These are phyloP conservation scores for Linnaemya vulpina DNA, from an alignment of 2,888 invertebrate genomes.

Conservation along the genomic window DNA sequence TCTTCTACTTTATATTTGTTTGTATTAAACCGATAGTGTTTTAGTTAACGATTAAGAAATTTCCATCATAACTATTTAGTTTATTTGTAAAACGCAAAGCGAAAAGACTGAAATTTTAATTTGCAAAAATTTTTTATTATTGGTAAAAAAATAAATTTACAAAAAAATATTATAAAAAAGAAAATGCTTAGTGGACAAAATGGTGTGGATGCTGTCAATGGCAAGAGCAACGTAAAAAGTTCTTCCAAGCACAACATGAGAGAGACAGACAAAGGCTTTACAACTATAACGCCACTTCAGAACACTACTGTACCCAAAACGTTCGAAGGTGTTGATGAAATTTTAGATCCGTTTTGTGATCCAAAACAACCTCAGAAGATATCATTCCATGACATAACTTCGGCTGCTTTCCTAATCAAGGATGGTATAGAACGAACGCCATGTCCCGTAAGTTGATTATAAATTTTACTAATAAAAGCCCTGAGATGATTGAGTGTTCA, in stretches of 20 bases:
- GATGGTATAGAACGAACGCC: slow-evolving; percentile 92
- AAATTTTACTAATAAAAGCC: not conserved
- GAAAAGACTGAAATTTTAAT: slow-evolving; percentile 14
- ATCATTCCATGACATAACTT: slow-evolving; percentile 93
- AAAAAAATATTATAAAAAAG: slow-evolving; percentile 34
- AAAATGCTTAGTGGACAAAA: slow-evolving; percentile 58
- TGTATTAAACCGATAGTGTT: slow-evolving; percentile 52
- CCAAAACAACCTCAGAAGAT: slow-evolving; percentile 88
- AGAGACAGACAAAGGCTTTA: slow-evolving; percentile 48
- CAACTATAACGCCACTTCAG: slow-evolving; percentile 47
- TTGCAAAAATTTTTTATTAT: not conserved
- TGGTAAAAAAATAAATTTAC: not conserved
- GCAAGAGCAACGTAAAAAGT: not conserved
- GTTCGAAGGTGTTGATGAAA: slow-evolving; percentile 75
- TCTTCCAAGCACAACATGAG: slow-evolving; percentile 19
- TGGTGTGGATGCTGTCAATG: slow-evolving; percentile 34
- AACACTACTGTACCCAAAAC: slow-evolving; percentile 25
- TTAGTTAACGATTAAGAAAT: slow-evolving; percentile 71
- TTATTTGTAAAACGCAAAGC: slow-evolving; percentile 42
- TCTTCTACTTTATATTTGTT: slow-evolving; percentile 33
- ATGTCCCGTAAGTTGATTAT: slow-evolving; percentile 86
- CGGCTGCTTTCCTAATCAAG: slow-evolving; percentile 94
- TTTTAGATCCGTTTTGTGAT: slow-evolving; percentile 85
- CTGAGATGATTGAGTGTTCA: not conserved
- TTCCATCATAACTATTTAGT: slow-evolving; percentile 67